phyloP scores from a whole-genome alignment of 2,888 invertebrate species.

The Mythimna ferrago region DNA sequence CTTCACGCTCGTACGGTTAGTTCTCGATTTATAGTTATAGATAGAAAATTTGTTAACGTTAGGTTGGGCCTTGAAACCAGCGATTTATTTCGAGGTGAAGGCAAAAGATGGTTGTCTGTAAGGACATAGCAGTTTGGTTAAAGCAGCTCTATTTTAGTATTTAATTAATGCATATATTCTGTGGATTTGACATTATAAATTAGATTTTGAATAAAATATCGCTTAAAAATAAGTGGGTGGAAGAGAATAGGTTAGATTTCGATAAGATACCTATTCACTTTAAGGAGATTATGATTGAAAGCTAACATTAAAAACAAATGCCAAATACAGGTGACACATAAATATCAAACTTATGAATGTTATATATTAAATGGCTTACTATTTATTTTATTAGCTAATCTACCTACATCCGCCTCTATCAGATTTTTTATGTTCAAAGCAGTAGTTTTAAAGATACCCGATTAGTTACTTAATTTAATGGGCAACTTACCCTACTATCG shows the following conservation, averaged over 20 bases:
- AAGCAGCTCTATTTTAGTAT: background rate
- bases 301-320: slow-evolving; percentile 51
- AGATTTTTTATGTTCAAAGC: slow-evolving; percentile 5
- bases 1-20: slow-evolving; percentile 74
- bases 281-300: slow-evolving; percentile 42
- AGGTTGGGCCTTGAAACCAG: slow-evolving; percentile 50
- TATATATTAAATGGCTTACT: slow-evolving; percentile 21
- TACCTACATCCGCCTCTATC: slow-evolving; percentile 31
- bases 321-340: slow-evolving; percentile 42
- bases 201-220: slow-evolving; percentile 24
- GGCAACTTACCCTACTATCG: too few relatives aligned
- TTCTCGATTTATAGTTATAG: slow-evolving; percentile 58
- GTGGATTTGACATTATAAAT: slow-evolving; percentile 42
- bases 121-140: background rate
- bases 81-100: slow-evolving; percentile 24
- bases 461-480: background rate
- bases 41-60: slow-evolving; percentile 50
- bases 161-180: slow-evolving; percentile 21
- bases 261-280: slow-evolving; percentile 16
- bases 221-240: slow-evolving; percentile 40
- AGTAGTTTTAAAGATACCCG: background rate
- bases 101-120: slow-evolving; percentile 25
- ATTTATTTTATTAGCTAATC: slow-evolving; percentile 9
- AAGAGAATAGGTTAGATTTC: slow-evolving; percentile 26
- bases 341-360: slow-evolving; percentile 38